Conservation (phyloP, 2,888 invertebrate species). For the Cremastinae sp. region DNA sequence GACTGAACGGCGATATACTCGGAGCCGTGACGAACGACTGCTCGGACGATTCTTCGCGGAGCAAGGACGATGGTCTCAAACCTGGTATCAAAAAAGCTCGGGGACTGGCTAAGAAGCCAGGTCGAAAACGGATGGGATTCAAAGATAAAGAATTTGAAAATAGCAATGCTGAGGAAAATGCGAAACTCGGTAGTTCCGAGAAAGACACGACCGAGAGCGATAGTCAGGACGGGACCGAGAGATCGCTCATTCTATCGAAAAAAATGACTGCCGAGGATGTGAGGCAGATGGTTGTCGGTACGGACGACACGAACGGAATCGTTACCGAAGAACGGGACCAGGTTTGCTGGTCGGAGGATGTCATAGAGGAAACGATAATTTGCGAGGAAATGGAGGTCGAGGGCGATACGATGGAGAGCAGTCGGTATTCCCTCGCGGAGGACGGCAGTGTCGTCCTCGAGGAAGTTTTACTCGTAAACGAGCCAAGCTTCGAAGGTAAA, state of each 20-base stretch:
- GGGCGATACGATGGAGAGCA: constrained; percentile 56
- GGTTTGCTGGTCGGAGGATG: constrained; percentile 73
- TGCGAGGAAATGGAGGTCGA: constrained; percentile 79
- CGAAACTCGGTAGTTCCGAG: constrained; percentile 50
- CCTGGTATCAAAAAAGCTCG: constrained; percentile 20
- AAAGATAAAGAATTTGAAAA: constrained; percentile 30
- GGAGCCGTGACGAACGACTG: constrained; percentile 62
- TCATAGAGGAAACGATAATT: constrained; percentile 78
- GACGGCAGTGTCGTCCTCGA: constrained; percentile 69
- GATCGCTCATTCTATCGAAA: constrained; percentile 57
- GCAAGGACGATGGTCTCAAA: constrained; percentile 63
- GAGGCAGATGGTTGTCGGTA: constrained; percentile 67
- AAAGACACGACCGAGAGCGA: constrained; percentile 69
- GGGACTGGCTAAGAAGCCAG: constrained; percentile 19
- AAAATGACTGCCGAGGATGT: constrained; percentile 69
- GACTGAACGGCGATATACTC: constrained; percentile 71
- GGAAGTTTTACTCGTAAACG: constrained; percentile 70
- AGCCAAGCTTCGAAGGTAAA: constrained; percentile 65
- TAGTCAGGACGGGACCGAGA: constrained; percentile 69
- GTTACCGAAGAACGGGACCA: constrained; percentile 52
- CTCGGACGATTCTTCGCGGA: constrained; percentile 66
- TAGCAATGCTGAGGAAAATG: no score
- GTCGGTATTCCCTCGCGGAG: constrained; percentile 64
- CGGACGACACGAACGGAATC: constrained; percentile 56
- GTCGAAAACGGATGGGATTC: constrained; percentile 31